These are phyloP conservation scores for Fopius arisanus DNA, from an alignment of 1,140 invertebrate species.

Conservation along the genomic window DNA sequence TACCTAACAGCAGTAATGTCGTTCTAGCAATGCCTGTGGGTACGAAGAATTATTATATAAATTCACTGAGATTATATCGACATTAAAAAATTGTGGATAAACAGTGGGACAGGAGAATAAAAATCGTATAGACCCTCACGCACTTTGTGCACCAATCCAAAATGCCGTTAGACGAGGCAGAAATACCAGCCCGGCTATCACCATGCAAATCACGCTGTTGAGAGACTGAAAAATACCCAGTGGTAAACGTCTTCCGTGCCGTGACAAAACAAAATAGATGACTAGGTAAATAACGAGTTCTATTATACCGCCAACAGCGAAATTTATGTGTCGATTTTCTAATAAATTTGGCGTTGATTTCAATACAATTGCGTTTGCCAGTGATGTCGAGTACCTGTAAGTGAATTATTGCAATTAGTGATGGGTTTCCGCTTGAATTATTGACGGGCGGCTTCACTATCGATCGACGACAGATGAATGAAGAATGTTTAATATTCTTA, in stretches of 20 bases:
- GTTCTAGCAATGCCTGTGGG: conserved; percentile 43
- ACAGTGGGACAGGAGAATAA: background rate
- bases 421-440: background rate
- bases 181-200: conserved; percentile 38
- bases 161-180: conserved; percentile 16
- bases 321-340: conserved; percentile 53
- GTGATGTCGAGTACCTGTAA: conserved; percentile 52
- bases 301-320: conserved; percentile 48
- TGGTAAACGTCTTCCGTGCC: conserved; percentile 45
- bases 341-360: conserved; percentile 44
- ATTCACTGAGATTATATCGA: background rate
- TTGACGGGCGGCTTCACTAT: no score
- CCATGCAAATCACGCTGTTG: conserved; percentile 48
- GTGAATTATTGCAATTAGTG: background rate
- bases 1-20: conserved; percentile 48
- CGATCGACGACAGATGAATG: no score
- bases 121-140: conserved; percentile 15
- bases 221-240: conserved; percentile 43
- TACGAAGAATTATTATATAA: conserved; percentile 10
- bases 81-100: background rate
- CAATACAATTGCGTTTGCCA: conserved; percentile 46
- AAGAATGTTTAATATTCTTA: no score
- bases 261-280: conserved; percentile 50
- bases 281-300: conserved; percentile 51
- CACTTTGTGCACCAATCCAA: conserved; percentile 36